Evolutionary conservation across 2,888 invertebrate genomes (phyloP), one percentile per base, ranked within the genome.

Genomic region (Caradrina clavipalpis): DNA sequence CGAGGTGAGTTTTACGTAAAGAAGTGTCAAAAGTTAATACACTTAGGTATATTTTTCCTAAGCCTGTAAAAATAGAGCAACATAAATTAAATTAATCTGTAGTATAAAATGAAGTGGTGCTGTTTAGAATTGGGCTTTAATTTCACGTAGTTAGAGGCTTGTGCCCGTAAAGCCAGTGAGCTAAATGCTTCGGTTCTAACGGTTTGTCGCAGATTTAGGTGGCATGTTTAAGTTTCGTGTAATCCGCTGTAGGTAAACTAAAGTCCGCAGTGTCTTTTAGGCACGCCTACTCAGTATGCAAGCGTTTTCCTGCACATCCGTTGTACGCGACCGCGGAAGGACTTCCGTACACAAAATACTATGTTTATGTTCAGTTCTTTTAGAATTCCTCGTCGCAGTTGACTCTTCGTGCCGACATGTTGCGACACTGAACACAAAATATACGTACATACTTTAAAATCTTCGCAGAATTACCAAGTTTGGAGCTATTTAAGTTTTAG

Each of bases 231-330:
- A 93, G 92, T 95, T 95, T 94, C 89, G 93, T 93, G 92, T 95
- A 95, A 94, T 94, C 95, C 92, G 86, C 87, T 91, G 92, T 94
- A 93, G 91, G 93, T 94, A 91, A 93, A 92, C 91, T 92, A 93
- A 93, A 95, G 93, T 93, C 95, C 93, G 94, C 94, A 95, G 93
- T 95, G 94, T 95, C 95, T 96, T 95, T 95, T 95, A 95, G 94
- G 95, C 92, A 93, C 94, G 95, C 92, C 94, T 95, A 93, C 93
- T 96, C 94, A 94, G 95, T 95, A 96, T 96, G 96, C 96, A 94
- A 94, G 94, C 94, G 94, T 94, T 94, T 95, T 93, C 93, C 94
- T 94, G 92, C 91, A 95, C 93, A 95, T 95, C 95, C 95, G 94
- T 93, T 94, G 92, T 94, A 93, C 91, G 92, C 94, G 94, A 92